Evolutionary conservation across 2,113 vertebrate species (phyloP).

Genomic region (Pseudopipra pipra): DNA sequence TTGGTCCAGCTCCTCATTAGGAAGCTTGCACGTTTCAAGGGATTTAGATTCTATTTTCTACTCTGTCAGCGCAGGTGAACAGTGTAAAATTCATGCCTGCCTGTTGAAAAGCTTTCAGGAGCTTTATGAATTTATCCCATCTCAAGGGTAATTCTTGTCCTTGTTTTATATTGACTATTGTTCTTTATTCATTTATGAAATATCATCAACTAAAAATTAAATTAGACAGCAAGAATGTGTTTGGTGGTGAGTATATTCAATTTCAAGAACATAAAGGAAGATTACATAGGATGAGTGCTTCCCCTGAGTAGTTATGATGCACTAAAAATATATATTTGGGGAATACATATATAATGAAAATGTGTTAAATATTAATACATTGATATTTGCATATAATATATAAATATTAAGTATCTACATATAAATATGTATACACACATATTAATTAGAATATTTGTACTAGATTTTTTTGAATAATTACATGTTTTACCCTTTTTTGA

Average conservation of each 20-base stretch:
- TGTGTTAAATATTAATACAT: not conserved
- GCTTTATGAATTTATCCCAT: not conserved
- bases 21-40: not conserved
- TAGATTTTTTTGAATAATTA: not conserved
- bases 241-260: not conserved
- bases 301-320: not conserved
- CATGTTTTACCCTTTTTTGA: not conserved
- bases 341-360: not conserved
- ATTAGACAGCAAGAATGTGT: not conserved
- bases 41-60: not conserved
- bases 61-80: not conserved
- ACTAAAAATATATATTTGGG: not conserved
- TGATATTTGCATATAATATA: not conserved
- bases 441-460: not conserved
- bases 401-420: not conserved
- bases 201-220: not conserved
- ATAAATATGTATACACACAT: not conserved
- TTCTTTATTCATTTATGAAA: not conserved
- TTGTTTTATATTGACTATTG: not conserved
- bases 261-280: not conserved
- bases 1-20: not conserved
- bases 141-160: not conserved
- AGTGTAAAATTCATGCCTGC: not conserved
- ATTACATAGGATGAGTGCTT: not conserved
- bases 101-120: not conserved